Conservation (phyloP, 2,888 invertebrate genomes). For the Drosophila pseudotalamancana region DNA sequence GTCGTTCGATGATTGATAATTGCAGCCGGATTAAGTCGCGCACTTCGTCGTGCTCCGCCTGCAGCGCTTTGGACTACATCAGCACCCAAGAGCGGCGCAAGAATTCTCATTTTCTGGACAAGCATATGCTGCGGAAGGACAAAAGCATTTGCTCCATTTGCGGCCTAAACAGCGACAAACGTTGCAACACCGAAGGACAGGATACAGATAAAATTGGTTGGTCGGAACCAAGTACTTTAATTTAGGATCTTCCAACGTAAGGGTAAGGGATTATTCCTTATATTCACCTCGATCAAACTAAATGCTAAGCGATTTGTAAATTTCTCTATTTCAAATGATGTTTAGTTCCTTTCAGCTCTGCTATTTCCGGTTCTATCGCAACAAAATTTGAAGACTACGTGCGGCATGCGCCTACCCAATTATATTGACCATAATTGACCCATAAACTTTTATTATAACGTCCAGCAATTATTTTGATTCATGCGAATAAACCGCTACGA, state of each 20-base stretch:
- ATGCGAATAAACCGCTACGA: conserved; percentile 21
- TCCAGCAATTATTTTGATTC: conserved; percentile 11
- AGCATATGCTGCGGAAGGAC: not conserved
- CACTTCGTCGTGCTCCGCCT: conserved; percentile 5
- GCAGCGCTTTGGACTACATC: not conserved
- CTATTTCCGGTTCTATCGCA: not conserved
- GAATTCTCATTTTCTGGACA: not conserved
- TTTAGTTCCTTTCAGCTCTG: not conserved
- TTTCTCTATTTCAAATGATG: too few species aligned
- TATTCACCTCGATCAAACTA: too few species aligned
- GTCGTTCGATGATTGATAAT: conserved; percentile 1
- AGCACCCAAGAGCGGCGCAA: not conserved
- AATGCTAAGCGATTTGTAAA: too few species aligned
- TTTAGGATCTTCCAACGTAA: not conserved
- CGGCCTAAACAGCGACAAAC: conserved; percentile 16
- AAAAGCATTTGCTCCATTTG: conserved; percentile 26
- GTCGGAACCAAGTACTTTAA: not conserved
- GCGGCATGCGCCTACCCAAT: not conserved
- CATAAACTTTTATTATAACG: not conserved
- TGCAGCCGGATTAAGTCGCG: not conserved
- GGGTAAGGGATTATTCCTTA: too few species aligned
- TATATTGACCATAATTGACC: conserved; percentile 5
- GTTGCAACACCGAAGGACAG: not conserved
- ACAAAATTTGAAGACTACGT: not conserved
- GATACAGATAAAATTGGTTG: not conserved